Conservation (phyloP, 2,113 vertebrate genomes). For the Engraulis encrasicolus region DNA sequence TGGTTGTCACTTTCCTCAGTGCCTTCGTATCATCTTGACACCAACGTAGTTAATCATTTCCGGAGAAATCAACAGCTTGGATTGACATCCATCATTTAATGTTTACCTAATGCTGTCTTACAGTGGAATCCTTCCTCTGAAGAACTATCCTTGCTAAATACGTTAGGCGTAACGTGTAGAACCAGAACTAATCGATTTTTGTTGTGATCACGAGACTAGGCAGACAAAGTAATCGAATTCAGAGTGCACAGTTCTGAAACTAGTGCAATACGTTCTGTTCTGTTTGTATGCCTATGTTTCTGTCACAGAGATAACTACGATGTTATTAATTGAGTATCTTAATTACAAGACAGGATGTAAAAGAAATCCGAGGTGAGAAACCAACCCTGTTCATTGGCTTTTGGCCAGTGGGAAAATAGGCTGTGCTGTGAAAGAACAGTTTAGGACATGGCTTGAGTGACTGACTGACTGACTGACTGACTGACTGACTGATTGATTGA, state of each 20-base stretch:
- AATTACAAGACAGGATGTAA: no score
- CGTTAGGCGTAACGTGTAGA: not conserved
- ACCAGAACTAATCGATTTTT: not conserved
- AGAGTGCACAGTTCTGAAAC: not conserved
- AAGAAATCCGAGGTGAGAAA: no score
- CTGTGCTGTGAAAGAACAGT: no score
- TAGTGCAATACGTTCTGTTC: no score
- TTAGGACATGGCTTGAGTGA: no score
- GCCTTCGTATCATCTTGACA: constrained; percentile 13
- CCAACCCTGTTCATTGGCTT: no score
- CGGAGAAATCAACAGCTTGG: constrained; percentile 3
- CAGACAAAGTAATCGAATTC: not conserved
- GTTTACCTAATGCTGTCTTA: not conserved
- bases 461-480: not conserved
- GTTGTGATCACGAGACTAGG: constrained; percentile 22
- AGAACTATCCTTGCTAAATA: constrained; percentile 3
- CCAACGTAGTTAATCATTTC: constrained; percentile 3
- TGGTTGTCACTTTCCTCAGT: not conserved
- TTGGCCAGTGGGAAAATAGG: no score
- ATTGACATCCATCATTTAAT: not conserved
- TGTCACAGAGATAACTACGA: no score
- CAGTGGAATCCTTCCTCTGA: not conserved
- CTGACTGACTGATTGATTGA: no score
- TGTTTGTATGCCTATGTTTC: no score
- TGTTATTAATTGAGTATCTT: no score